Percentiles rank a stretch among this genome's conserved stretches.
Evolutionary conservation across 2,888 invertebrate species (phyloP).

Genomic region (Bugulina stolonifera): DNA sequence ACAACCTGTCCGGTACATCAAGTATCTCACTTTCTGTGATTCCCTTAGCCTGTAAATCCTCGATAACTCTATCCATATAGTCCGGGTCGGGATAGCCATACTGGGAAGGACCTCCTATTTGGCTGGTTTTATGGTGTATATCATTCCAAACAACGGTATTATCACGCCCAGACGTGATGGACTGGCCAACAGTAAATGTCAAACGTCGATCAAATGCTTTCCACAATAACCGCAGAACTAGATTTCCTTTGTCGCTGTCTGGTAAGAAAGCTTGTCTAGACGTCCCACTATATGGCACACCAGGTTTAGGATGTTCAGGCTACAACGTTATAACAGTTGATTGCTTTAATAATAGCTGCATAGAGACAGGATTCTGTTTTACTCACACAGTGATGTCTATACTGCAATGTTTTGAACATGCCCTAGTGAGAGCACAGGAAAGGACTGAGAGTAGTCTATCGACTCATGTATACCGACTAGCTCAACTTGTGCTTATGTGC

Average conservation of each 20-base stretch:
- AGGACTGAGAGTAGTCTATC: too few species aligned
- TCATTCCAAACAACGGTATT: slow-evolving; percentile 44
- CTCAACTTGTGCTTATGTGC: too few species aligned
- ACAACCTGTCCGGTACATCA: background rate
- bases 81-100: slow-evolving; percentile 42
- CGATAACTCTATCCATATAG: slow-evolving; percentile 38
- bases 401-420: too few species aligned
- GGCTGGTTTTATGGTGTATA: slow-evolving; percentile 44
- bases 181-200: slow-evolving; percentile 42
- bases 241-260: slow-evolving; percentile 36
- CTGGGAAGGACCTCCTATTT: slow-evolving; percentile 37
- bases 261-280: slow-evolving; percentile 40
- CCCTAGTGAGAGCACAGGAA: too few species aligned
- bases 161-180: slow-evolving; percentile 37
- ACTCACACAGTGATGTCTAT: too few species aligned
- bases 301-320: slow-evolving; percentile 39
- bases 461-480: too few species aligned
- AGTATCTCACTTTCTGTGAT: slow-evolving; percentile 30
- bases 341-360: too few species aligned
- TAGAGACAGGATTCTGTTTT: too few species aligned
- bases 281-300: slow-evolving; percentile 35
- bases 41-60: slow-evolving; percentile 41
- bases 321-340: too few species aligned
- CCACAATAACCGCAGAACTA: slow-evolving; percentile 35
- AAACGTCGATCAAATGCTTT: slow-evolving; percentile 40